Base-by-base conservation (phyloP, 1,140 invertebrate species). In the Nasonia vitripennis region DNA sequence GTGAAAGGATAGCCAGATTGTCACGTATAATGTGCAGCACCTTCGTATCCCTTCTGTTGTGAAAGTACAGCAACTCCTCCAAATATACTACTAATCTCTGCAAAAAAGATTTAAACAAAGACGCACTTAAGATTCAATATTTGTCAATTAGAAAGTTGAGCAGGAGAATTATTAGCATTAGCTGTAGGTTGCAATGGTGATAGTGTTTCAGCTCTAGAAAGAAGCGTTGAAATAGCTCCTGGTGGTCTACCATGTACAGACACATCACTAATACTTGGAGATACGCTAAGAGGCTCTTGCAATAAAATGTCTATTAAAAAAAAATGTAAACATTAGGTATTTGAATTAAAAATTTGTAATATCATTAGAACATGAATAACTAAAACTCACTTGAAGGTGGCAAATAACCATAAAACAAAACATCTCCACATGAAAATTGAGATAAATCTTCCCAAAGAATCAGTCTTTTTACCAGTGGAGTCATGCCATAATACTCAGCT, bases 401-500 rank as follows among this genome's bases (percentile, higher is more conserved):
- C 79, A 99, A 94, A 92, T 97, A 98, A 71, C 98, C 98, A 95
- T 99, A 99, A 92, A 99, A 99, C 7, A 99, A 94, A n/a, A 99
- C 97, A 96, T 99, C 98, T 27, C 99, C 99, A 94, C 98, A 99
- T 1, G 97, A 97, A 7, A 98, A 98, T 90, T 98, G 96, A 83
- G 97, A 97, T 84, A 99, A 95, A 93, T 99, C 98, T 94, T 99
- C 98, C 94, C 98, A 99, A 0, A 99, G 91, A 70, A 97, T 96
- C 75, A 99, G 93, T 86, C 98, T 94, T 90, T 98, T 97, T 45
- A 99, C 97, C 67, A 99, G 92, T 5, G 98, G 98, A 5, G 96
- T 96, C 71, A 99, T 98, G 9, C 98, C 98, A 95, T 99, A 99
- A 94, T 98, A 99, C 93, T 99, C 98, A 83, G 98, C 98, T 94